These are phyloP conservation scores for Ameiurus melas DNA, from an alignment of 2,113 vertebrate genomes.

Conservation along the genomic window DNA sequence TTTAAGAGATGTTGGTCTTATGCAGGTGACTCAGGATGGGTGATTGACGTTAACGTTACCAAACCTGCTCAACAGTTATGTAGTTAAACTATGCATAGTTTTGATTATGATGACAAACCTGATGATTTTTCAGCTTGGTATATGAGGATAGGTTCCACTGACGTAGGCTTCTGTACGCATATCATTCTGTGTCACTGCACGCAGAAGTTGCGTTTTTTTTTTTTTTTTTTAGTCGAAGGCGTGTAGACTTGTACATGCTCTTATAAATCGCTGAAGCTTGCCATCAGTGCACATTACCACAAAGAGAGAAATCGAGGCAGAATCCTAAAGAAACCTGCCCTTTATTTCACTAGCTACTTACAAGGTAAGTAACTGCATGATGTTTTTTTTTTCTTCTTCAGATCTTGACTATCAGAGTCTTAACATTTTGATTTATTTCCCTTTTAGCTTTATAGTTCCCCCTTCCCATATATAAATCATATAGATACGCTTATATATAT, in stretches of 20 bases:
- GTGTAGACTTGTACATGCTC: not conserved
- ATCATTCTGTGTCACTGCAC: not conserved
- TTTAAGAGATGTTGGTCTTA: not conserved
- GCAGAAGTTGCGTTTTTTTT: not conserved
- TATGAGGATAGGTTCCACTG: not conserved
- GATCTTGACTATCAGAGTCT: not conserved
- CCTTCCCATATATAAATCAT: not conserved
- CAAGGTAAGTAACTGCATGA: not conserved
- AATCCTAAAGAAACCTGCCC: not conserved
- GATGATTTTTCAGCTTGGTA: not conserved
- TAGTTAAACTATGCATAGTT: not conserved
- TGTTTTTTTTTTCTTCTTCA: not conserved
- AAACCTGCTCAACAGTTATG: not conserved
- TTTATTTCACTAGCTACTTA: not conserved
- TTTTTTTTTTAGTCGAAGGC: too few species aligned
- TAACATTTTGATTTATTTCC: not conserved
- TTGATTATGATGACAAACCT: not conserved
- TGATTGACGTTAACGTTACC: not conserved
- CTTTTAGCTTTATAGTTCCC: not conserved
- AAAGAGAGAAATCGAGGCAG: not conserved
- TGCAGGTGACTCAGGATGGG: not conserved
- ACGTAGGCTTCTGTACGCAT: not conserved
- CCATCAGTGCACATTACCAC: not conserved
- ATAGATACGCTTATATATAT: not conserved
- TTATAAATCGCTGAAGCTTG: not conserved